Evolutionary conservation across 2,888 invertebrate species (phyloP), one percentile per base, ranked within the genome.

Genomic region (Eupithecia subumbrata): DNA sequence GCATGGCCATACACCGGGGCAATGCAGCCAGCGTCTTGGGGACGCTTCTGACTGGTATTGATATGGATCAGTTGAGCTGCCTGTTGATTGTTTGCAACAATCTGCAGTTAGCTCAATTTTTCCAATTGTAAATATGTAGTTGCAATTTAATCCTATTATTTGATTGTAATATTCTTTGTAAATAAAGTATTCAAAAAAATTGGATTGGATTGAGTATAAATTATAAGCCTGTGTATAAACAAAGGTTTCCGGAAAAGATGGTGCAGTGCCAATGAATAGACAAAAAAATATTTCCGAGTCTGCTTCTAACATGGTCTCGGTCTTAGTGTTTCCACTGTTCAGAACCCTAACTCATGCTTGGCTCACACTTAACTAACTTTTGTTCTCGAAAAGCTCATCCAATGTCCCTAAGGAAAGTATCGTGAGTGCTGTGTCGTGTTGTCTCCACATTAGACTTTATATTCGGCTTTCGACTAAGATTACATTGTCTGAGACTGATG

Each of bases 361-460:
- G 22, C 11, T 68, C 14, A 1, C 68, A 11, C 22, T 43, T 43
- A 22, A 40, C 68, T 5, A n/a, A 22, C 43, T 22, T 22, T 22
- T 45, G 14, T 68, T 43, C 14, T 40, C 40, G 11, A 40, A 40
- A n/a, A n/a, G 43, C 40, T 43, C 22, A 68, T 68, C 68, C 43
- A 68, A 16, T 2, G 40, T 22, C 68, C 43, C 68, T 68, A 14
- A 68, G 40, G 68, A 37, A 40, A 18, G 43, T 22, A 74, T 72
- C 34, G 64, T 74, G 66, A 76, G 76, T 76, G 76, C 76, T 60
- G 72, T 74, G 45, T 74, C 74, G 69, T 74, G 76, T 76, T 56
- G 40, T 37, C 72, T 34, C 25, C 11, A 66, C 69, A 76, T 69
- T 69, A 74, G 66, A 66, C 43, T 73, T 74, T 66, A 37, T 69